Conservation (phyloP, 2,888 invertebrate genomes). For the Megalurothrips usitatus region DNA sequence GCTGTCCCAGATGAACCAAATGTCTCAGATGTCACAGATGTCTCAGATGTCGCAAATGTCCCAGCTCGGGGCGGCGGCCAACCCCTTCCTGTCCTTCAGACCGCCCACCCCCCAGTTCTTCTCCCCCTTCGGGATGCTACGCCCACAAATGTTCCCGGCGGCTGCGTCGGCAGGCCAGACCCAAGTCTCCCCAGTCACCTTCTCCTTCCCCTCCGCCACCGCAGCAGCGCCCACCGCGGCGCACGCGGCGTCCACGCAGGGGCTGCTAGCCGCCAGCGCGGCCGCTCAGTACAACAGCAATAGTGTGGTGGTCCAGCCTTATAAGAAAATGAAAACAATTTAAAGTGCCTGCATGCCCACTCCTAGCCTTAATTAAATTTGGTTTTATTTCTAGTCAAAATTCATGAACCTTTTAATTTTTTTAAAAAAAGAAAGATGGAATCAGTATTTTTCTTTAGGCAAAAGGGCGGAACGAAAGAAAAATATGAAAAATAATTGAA, state of each 20-base stretch:
- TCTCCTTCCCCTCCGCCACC: constrained; percentile 48
- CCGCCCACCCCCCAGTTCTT: background rate
- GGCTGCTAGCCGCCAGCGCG: constrained; percentile 47
- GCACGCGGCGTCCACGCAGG: constrained; percentile 42
- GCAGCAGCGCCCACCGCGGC: constrained; percentile 44
- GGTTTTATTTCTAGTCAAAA: constrained; percentile 35
- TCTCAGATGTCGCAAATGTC: constrained; percentile 52
- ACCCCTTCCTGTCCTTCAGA: background rate
- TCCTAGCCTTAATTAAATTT: constrained; percentile 30
- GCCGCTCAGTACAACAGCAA: constrained; percentile 46
- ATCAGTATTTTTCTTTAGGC: constrained; percentile 22
- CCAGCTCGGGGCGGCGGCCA: constrained; percentile 45
- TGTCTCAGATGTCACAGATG: constrained; percentile 3
- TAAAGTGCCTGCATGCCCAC: constrained; percentile 46
- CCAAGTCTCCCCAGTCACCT: constrained; percentile 38
- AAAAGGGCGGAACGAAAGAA: background rate
- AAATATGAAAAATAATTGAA: background rate
- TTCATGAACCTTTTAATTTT: background rate
- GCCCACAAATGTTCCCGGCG: constrained; percentile 43
- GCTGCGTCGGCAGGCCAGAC: constrained; percentile 44
- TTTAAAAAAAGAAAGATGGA: constrained; percentile 3
- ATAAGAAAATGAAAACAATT: constrained; percentile 87
- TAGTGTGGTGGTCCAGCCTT: constrained; percentile 68
- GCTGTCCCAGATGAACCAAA: constrained; percentile 29
- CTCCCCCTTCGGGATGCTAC: constrained; percentile 15